Evolutionary conservation across 2,113 vertebrate species (phyloP).

Genomic region (Erpornis zantholeuca): DNA sequence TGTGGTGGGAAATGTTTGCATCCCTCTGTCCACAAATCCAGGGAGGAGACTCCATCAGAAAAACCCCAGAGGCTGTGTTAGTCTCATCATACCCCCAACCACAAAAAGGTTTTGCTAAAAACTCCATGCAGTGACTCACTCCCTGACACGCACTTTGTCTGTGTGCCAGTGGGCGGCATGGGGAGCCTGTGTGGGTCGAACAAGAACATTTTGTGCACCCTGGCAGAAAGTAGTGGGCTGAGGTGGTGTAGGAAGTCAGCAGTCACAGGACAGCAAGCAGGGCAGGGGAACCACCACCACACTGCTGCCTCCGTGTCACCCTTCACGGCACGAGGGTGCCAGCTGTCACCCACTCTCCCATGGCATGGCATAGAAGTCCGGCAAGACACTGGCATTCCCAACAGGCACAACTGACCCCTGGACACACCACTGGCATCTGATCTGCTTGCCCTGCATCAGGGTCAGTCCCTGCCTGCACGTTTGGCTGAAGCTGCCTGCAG

Average conservation of each 20-base stretch:
- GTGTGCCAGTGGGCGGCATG: neutral
- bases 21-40: neutral
- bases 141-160: accelerated
- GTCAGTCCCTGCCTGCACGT: neutral
- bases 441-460: neutral
- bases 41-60: neutral
- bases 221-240: neutral
- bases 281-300: no score
- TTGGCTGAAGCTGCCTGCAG: neutral
- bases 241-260: neutral
- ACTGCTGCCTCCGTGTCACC: neutral
- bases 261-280: neutral
- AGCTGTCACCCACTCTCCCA: neutral
- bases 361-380: neutral
- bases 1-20: neutral
- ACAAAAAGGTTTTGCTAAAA: neutral
- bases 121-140: neutral
- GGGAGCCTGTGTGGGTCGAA: accelerated
- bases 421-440: neutral
- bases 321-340: accelerated
- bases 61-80: neutral
- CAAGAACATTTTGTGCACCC: accelerated
- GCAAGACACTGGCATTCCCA: neutral
- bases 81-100: neutral
- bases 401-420: neutral